phyloP scores from a whole-genome alignment of 2,113 vertebrate genomes.

The Amia ocellicauda region DNA sequence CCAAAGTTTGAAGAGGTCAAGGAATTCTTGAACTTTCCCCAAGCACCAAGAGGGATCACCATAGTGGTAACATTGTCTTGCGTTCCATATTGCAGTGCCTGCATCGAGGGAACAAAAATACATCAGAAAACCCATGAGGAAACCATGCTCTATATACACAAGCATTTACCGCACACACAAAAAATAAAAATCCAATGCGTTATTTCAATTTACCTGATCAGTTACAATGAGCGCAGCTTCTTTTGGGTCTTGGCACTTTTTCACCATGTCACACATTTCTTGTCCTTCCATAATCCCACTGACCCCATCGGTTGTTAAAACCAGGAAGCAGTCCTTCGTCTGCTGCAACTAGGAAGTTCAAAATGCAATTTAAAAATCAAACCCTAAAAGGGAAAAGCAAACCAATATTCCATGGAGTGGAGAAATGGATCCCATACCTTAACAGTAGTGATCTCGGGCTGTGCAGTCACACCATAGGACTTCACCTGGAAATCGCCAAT shows the following conservation, averaged over 20 bases:
- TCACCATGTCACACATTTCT: slow-evolving; percentile 30
- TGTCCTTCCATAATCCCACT: slow-evolving; percentile 25
- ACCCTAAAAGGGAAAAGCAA: background rate
- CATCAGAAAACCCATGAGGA: too few relatives aligned
- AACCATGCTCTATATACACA: too few relatives aligned
- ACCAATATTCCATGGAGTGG: too few relatives aligned
- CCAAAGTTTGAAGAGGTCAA: slow-evolving; percentile 8
- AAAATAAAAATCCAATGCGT: background rate
- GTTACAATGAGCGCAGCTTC: slow-evolving; percentile 27
- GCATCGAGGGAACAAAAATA: background rate
- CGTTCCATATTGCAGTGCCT: slow-evolving; percentile 31
- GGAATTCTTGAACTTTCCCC: slow-evolving; percentile 27
- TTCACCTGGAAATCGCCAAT: slow-evolving; percentile 29
- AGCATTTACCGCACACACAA: too few relatives aligned
- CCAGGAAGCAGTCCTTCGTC: slow-evolving; percentile 24
- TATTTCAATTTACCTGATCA: slow-evolving; percentile 20
- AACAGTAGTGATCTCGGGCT: slow-evolving; percentile 19
- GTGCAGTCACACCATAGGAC: slow-evolving; percentile 22
- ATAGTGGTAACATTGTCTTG: slow-evolving; percentile 29
- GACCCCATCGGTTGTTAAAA: slow-evolving; percentile 28
- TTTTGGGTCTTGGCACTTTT: slow-evolving; percentile 21
- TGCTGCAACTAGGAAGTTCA: slow-evolving; percentile 20
- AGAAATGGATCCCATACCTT: slow-evolving; percentile 5
- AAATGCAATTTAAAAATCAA: background rate
- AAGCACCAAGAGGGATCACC: slow-evolving; percentile 28